Percentiles rank a stretch among this genome's conserved stretches.
These are phyloP conservation scores for Dufourea novaeangliae DNA, from an alignment of 1,140 invertebrate genomes.

Conservation along the genomic window DNA sequence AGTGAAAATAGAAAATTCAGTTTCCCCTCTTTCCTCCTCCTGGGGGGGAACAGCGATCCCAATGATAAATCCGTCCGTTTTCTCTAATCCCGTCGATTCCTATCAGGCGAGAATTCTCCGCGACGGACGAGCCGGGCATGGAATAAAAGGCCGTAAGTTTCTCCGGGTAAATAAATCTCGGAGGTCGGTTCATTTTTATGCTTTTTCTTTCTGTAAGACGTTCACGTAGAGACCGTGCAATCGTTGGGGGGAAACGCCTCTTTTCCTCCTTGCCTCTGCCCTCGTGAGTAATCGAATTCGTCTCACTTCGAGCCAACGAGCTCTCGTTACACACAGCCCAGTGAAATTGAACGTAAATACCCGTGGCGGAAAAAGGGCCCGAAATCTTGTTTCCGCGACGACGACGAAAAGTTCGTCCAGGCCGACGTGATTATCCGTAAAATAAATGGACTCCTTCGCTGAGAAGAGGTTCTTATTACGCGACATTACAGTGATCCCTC, in stretches of 20 bases:
- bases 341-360: slow-evolving; percentile 56
- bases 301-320: slow-evolving; percentile 55
- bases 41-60: not conserved
- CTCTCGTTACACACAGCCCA: slow-evolving; percentile 45
- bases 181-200: slow-evolving; percentile 41
- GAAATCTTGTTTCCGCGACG: not conserved
- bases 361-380: not conserved
- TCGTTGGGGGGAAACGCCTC: too few species aligned
- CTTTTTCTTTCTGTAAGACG: slow-evolving; percentile 45
- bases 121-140: slow-evolving; percentile 21
- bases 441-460: too few species aligned
- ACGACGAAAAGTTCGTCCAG: slow-evolving; percentile 14
- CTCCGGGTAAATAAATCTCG: slow-evolving; percentile 47
- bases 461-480: too few species aligned
- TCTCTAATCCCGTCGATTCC: slow-evolving; percentile 8
- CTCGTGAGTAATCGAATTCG: slow-evolving; percentile 45
- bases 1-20: not conserved
- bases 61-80: not conserved
- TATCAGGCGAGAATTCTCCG: slow-evolving; percentile 7
- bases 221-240: slow-evolving; percentile 47
- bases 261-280: not conserved
- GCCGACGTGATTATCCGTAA: slow-evolving; percentile 29
- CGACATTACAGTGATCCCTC: not conserved
- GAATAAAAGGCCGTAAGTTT: slow-evolving; percentile 45
- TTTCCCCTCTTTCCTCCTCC: too few species aligned